These are phyloP conservation scores for Neodiprion pinetum DNA, from an alignment of 1,140 invertebrate genomes.

Conservation along the genomic window DNA sequence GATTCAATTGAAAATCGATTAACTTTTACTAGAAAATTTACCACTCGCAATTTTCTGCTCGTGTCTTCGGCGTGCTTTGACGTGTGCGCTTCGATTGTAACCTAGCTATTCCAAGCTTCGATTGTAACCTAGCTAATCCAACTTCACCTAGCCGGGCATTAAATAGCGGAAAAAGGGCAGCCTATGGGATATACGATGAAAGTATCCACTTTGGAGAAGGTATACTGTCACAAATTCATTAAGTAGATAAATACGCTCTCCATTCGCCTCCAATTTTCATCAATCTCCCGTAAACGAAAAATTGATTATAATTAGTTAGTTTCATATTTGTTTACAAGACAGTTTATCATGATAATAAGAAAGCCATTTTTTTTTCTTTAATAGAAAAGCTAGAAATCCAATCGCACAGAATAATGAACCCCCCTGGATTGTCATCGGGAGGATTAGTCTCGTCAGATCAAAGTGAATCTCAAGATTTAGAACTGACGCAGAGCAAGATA, in stretches of 20 bases:
- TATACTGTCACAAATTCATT: not conserved
- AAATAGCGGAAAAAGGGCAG: too few species aligned
- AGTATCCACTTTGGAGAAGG: too few species aligned
- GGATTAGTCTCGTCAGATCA: slow-evolving; percentile 49
- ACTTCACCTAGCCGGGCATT: too few species aligned
- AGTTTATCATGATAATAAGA: not conserved
- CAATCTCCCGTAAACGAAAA: not conserved
- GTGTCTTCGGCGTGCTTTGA: too few species aligned
- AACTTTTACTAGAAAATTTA: too few species aligned
- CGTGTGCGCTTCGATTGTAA: too few species aligned
- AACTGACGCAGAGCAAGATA: slow-evolving; percentile 52
- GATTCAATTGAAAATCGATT: too few species aligned
- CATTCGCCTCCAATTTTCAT: not conserved
- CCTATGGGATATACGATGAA: too few species aligned
- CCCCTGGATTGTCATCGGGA: slow-evolving; percentile 47
- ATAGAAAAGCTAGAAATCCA: not conserved
- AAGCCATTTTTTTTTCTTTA: not conserved
- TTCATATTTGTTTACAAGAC: not conserved
- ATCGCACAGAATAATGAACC: slow-evolving; percentile 48
- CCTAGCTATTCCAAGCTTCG: too few species aligned
- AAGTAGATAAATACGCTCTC: not conserved
- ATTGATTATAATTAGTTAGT: not conserved
- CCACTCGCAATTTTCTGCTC: too few species aligned
- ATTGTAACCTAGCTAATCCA: too few species aligned
- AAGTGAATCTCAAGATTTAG: slow-evolving; percentile 52